Conservation (phyloP, 2,113 vertebrate species). For the Cephalopterus ornatus region DNA sequence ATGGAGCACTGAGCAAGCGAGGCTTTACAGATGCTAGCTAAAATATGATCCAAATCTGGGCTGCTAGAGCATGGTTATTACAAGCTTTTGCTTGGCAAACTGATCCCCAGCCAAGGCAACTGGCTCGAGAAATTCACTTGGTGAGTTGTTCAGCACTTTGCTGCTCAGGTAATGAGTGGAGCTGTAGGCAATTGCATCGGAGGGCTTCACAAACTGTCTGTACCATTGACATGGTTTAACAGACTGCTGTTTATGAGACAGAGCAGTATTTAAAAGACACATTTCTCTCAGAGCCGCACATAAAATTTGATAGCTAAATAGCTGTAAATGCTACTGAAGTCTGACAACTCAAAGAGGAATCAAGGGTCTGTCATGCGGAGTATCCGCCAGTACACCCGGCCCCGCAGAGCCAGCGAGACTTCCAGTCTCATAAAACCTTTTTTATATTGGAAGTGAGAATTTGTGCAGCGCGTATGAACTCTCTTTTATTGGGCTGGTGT, state of each 20-base stretch:
- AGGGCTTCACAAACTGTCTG: not conserved
- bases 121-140: not conserved
- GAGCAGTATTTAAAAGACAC: conserved; percentile 68
- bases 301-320: conserved; percentile 71
- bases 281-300: conserved; percentile 58
- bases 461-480: conserved; percentile 57
- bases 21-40: not conserved
- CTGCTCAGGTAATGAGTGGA: not conserved
- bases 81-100: not conserved
- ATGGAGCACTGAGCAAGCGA: rapidly evolving
- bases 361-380: conserved; percentile 25
- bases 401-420: conserved; percentile 40
- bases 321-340: conserved; percentile 67
- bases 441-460: conserved; percentile 73
- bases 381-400: conserved; percentile 46
- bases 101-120: not conserved
- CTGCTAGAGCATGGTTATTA: not conserved
- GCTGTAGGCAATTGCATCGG: not conserved
- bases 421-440: conserved; percentile 70
- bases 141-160: not conserved
- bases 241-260: conserved; percentile 66
- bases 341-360: conserved; percentile 62
- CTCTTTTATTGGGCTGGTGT: conserved; percentile 72
- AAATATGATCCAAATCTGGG: not conserved
- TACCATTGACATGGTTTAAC: conserved; percentile 54